Percentiles rank a stretch among this genome's conserved stretches.
phyloP scores from a whole-genome alignment of 2,888 invertebrate genomes.

The Drosophila borborema region DNA sequence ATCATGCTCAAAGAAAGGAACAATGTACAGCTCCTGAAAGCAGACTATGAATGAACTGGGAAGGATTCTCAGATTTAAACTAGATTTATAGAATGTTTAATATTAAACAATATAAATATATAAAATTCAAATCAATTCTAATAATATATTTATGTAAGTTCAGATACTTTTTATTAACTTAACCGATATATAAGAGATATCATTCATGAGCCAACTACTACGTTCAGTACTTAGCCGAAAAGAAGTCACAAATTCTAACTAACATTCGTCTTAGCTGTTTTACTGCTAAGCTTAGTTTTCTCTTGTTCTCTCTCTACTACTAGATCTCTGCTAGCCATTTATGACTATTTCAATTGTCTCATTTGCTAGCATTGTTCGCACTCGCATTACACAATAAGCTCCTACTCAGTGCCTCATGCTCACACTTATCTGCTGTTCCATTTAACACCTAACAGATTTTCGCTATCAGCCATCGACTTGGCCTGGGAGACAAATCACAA shows the following conservation, averaged over 20 bases:
- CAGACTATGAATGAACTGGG: conserved; percentile 5
- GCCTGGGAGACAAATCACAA: conserved; percentile 63
- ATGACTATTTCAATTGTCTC: conserved; percentile 61
- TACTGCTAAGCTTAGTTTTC: not conserved
- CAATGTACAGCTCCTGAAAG: conserved; percentile 17
- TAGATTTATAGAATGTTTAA: not conserved
- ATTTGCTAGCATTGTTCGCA: conserved; percentile 6
- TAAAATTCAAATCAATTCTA: too few relatives aligned
- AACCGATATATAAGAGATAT: too few relatives aligned
- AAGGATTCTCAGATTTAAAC: not conserved
- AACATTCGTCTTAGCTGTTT: not conserved
- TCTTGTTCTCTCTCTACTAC: not conserved
- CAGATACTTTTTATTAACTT: not conserved
- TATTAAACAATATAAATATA: too few relatives aligned
- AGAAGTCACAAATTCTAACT: too few relatives aligned
- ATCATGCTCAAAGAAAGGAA: conserved; percentile 9
- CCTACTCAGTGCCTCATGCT: conserved; percentile 8
- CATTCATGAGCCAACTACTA: not conserved
- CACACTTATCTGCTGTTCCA: conserved; percentile 19
- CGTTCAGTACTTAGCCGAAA: not conserved
- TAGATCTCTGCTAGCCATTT: conserved; percentile 2
- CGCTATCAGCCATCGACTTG: conserved; percentile 50
- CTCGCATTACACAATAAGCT: conserved; percentile 27
- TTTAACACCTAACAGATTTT: conserved; percentile 80
- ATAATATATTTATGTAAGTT: too few relatives aligned